Evolutionary conservation across 2,888 invertebrate species (phyloP).

Genomic region (Stratiomys singularior): DNA sequence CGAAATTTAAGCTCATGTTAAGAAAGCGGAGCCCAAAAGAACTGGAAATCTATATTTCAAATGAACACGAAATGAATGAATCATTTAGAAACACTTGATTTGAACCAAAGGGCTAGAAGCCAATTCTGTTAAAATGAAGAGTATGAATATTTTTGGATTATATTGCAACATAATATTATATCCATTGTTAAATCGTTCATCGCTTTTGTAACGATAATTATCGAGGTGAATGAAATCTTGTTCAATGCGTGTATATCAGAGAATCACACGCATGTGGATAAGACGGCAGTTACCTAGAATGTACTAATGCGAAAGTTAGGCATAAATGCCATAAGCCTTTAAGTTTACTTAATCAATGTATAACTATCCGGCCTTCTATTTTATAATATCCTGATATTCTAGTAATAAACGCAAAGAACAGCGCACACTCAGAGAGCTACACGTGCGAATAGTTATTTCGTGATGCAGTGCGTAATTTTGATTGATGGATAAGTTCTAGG

Average conservation of each 20-base stretch:
- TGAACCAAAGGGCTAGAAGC: background rate
- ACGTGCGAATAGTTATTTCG: background rate
- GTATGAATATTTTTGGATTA: slow-evolving; percentile 30
- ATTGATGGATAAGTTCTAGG: background rate
- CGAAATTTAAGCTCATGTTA: background rate
- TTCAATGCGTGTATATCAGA: background rate
- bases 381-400: slow-evolving; percentile 32
- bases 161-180: background rate
- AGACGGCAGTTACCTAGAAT: no score
- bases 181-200: slow-evolving; percentile 1
- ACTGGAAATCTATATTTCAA: background rate
- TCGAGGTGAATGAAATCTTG: background rate
- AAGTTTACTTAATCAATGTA: background rate
- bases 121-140: background rate
- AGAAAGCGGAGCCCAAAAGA: background rate
- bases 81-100: background rate
- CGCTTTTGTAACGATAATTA: background rate
- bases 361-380: slow-evolving; percentile 25
- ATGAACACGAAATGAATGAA: background rate
- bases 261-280: background rate
- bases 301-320: background rate
- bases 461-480: background rate
- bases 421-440: slow-evolving; percentile 23
- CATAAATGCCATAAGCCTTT: background rate
- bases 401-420: background rate